Conservation (phyloP, 2,113 vertebrate species). For the Danionella cerebrum region DNA sequence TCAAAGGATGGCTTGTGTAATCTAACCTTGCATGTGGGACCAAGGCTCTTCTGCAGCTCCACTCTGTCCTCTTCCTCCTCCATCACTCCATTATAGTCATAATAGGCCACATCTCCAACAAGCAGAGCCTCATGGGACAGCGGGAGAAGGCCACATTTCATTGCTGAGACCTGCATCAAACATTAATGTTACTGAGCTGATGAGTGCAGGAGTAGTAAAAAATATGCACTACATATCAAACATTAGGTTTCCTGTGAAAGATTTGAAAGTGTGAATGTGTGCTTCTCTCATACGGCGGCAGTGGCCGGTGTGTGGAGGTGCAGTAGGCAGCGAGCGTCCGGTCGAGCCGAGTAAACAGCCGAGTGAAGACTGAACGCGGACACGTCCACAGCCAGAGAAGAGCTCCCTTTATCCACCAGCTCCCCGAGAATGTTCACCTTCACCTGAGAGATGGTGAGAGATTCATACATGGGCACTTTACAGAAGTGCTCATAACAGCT, state of each 20-base stretch:
- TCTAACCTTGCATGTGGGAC: constrained; percentile 89
- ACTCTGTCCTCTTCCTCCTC: constrained; percentile 84
- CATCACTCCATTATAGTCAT: constrained; percentile 84
- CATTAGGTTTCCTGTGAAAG: no score
- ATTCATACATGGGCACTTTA: not conserved
- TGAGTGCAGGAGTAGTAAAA: not conserved
- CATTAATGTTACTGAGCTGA: not conserved
- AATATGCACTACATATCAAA: no score
- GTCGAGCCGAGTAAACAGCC: constrained; percentile 85
- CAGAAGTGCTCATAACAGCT: no score
- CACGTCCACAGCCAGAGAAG: constrained; percentile 73
- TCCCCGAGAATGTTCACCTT: constrained; percentile 94
- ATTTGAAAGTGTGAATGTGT: no score
- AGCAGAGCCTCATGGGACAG: constrained; percentile 88
- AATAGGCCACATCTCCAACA: constrained; percentile 85
- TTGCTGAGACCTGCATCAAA: constrained; percentile 78
- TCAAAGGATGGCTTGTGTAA: not conserved
- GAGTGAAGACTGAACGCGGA: constrained; percentile 85
- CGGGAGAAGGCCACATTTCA: constrained; percentile 87
- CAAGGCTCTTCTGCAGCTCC: constrained; percentile 89
- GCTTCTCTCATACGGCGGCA: constrained; percentile 69
- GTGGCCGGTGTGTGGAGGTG: constrained; percentile 85
- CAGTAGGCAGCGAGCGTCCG: constrained; percentile 79
- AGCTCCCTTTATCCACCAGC: constrained; percentile 85
- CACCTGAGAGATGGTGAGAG: constrained; percentile 61